Conservation (phyloP, 2,888 invertebrate genomes). For the Fragum whitleyi region DNA sequence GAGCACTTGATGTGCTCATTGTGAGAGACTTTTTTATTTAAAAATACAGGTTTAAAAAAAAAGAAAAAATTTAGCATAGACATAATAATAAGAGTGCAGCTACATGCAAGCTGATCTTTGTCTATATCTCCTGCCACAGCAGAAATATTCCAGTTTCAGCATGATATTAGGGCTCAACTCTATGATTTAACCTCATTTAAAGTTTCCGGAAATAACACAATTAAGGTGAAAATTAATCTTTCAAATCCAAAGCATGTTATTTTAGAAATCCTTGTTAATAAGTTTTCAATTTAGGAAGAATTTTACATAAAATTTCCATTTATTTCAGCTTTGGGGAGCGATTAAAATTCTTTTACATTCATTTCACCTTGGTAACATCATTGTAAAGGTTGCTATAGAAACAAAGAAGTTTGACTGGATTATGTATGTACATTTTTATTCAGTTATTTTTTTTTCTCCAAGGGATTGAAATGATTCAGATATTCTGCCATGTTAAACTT, state of each 20-base stretch:
- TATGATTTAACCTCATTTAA: too few species aligned
- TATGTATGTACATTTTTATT: neutral
- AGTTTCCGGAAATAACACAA: too few species aligned
- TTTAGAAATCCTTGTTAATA: neutral
- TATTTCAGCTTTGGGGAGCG: neutral
- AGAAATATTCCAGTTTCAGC: too few species aligned
- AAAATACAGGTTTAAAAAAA: too few species aligned
- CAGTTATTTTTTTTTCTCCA: slow-evolving; percentile 3
- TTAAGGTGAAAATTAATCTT: neutral
- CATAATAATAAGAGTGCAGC: too few species aligned
- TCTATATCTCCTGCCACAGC: too few species aligned
- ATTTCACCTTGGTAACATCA: slow-evolving; percentile 4
- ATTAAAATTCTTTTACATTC: slow-evolving; percentile 6
- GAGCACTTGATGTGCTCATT: too few species aligned
- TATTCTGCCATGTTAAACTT: neutral
- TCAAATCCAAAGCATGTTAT: neutral
- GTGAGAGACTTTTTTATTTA: too few species aligned
- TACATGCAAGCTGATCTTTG: too few species aligned
- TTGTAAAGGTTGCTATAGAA: neutral
- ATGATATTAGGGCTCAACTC: too few species aligned
- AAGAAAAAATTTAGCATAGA: too few species aligned
- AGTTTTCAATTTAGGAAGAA: slow-evolving; percentile 6
- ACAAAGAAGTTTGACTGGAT: slow-evolving; percentile 9
- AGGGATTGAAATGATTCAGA: slow-evolving; percentile 6
- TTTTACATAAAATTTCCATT: slow-evolving; percentile 15